Conservation (phyloP, 2,113 vertebrate species). For the Indicator maculatus region DNA sequence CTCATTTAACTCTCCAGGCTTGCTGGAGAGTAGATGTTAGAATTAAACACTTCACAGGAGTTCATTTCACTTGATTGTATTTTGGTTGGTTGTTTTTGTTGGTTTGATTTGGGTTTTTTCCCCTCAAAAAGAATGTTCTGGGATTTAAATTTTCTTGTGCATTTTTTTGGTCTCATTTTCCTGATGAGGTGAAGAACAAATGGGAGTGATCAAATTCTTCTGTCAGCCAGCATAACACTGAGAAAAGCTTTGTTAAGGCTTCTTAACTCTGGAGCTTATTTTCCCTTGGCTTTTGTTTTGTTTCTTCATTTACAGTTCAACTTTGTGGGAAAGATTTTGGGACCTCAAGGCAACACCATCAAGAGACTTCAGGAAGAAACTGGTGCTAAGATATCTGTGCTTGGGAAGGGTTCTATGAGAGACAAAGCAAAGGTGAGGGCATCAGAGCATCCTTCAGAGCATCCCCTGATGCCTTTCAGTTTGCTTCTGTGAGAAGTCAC, state of each 20-base stretch:
- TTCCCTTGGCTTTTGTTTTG: not conserved
- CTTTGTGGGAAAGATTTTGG: slow-evolving; percentile 97
- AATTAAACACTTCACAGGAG: not conserved
- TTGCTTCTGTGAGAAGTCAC: not conserved
- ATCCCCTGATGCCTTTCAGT: accelerated
- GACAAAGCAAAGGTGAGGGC: slow-evolving; percentile 91
- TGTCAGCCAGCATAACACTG: not conserved
- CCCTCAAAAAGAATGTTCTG: not conserved
- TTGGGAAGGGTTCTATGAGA: slow-evolving; percentile 96
- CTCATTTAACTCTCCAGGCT: not conserved
- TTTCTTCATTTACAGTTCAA: slow-evolving; percentile 85
- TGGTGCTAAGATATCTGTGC: slow-evolving; percentile 91
- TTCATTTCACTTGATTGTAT: not conserved
- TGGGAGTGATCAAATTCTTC: not conserved
- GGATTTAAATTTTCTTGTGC: not conserved
- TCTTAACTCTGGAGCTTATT: not conserved
- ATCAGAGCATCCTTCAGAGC: not conserved
- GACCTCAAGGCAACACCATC: slow-evolving; percentile 97
- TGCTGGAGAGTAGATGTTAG: not conserved
- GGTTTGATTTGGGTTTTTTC: not conserved
- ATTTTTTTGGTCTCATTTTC: not conserved
- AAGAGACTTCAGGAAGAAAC: slow-evolving; percentile 86
- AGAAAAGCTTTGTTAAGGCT: not conserved
- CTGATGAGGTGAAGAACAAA: not conserved
- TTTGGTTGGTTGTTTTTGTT: not conserved